These are phyloP conservation scores for Lates calcarifer DNA, from an alignment of 2,113 vertebrate genomes.

Conservation along the genomic window DNA sequence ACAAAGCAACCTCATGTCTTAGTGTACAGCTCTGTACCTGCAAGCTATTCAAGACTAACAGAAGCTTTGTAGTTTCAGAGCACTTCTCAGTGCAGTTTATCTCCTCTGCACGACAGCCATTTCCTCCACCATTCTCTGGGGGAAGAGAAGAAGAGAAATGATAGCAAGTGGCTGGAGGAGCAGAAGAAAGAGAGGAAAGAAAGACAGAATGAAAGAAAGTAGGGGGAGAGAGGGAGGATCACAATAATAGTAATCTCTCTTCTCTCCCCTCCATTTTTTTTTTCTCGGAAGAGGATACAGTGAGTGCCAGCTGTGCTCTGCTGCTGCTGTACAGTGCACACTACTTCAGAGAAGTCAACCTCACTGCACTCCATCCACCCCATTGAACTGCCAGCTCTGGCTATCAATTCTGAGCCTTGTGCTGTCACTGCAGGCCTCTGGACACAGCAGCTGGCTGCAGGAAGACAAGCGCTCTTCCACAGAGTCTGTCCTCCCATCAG, in stretches of 20 bases:
- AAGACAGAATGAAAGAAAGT: constrained; percentile 3
- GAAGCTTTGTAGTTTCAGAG: constrained; percentile 53
- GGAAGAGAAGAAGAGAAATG: constrained; percentile 27
- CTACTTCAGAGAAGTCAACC: constrained; percentile 74
- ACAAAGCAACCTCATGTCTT: constrained; percentile 10
- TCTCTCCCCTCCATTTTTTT: constrained; percentile 33
- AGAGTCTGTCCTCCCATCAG: constrained; percentile 87
- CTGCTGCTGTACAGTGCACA: constrained; percentile 64
- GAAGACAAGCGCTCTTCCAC: constrained; percentile 86
- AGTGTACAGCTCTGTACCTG: constrained; percentile 10
- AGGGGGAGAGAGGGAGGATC: constrained; percentile 11
- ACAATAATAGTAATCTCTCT: constrained; percentile 54
- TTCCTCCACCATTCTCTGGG: constrained; percentile 47
- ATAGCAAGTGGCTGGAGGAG: constrained; percentile 33
- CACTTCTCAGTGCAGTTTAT: constrained; percentile 57
- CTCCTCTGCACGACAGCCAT: constrained; percentile 55
- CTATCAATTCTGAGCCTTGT: constrained; percentile 93
- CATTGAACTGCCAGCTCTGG: constrained; percentile 85
- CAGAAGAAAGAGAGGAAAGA: constrained; percentile 34
- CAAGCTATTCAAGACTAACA: constrained; percentile 24
- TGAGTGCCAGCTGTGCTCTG: constrained; percentile 79
- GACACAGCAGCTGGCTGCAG: constrained; percentile 90
- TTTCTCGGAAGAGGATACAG: constrained; percentile 73
- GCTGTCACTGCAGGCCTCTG: constrained; percentile 89
- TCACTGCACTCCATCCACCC: constrained; percentile 81